These are phyloP conservation scores for Cabera pusaria DNA, from an alignment of 2,888 invertebrate genomes.

Conservation along the genomic window DNA sequence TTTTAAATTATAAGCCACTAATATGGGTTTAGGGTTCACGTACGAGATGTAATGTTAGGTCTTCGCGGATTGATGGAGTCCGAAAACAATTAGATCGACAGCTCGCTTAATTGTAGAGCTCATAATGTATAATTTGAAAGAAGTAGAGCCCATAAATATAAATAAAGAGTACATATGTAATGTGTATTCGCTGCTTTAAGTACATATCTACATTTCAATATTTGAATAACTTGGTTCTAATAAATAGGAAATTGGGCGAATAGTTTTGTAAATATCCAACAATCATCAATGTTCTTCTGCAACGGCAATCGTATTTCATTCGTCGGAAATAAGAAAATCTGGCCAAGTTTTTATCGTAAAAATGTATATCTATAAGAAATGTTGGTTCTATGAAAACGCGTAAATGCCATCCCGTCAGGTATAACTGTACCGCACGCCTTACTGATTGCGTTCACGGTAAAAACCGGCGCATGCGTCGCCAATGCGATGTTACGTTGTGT, in stretches of 20 bases:
- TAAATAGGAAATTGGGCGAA: too few species aligned
- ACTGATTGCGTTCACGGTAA: constrained; percentile 51
- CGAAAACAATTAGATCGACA: constrained; percentile 9
- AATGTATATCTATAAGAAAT: too few species aligned
- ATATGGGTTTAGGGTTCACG: constrained; percentile 31
- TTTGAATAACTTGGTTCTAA: too few species aligned
- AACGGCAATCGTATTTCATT: constrained; percentile 6
- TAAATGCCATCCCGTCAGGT: constrained; percentile 41
- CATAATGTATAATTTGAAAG: not conserved
- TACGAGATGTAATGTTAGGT: constrained; percentile 30
- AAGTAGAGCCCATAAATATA: not conserved
- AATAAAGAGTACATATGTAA: too few species aligned
- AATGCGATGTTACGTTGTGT: constrained; percentile 31
- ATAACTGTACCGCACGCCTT: constrained; percentile 55
- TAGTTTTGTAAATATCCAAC: constrained; percentile 4
- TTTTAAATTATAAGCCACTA: constrained; percentile 42
- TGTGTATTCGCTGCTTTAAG: too few species aligned
- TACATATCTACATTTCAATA: too few species aligned
- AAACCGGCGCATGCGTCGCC: constrained; percentile 47
- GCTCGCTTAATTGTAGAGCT: constrained; percentile 6
- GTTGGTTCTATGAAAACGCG: constrained; percentile 38
- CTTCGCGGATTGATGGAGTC: constrained; percentile 23
- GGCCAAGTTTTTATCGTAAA: too few species aligned
- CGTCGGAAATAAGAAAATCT: constrained; percentile 2
- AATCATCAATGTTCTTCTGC: not conserved